Evolutionary conservation across 2,888 invertebrate genomes (phyloP).

Genomic region (Aporophyla nigra): DNA sequence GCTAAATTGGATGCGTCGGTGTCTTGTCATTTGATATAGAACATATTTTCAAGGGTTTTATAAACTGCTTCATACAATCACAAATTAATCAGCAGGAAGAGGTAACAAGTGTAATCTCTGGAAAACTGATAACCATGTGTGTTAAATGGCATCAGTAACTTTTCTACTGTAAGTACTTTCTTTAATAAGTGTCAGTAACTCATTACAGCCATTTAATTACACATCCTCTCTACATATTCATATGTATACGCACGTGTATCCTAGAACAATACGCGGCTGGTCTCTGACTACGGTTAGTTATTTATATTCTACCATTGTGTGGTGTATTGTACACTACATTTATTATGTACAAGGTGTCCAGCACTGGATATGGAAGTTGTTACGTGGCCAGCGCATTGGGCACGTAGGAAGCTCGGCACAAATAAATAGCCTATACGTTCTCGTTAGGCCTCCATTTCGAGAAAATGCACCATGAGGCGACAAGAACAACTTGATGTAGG

Average conservation of each 20-base stretch:
- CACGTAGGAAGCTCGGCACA: conserved; percentile 78
- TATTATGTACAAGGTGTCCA: conserved; percentile 76
- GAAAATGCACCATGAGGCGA: conserved; percentile 72
- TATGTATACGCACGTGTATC: conserved; percentile 3
- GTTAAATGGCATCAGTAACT: background rate
- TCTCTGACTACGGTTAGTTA: conserved; percentile 55
- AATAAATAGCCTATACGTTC: conserved; percentile 83
- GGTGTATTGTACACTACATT: conserved; percentile 71
- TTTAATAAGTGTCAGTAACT: conserved; percentile 13
- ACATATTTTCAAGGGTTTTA: conserved; percentile 20
- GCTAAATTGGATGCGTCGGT: conserved; percentile 51
- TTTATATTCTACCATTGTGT: conserved; percentile 71
- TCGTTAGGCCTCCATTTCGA: conserved; percentile 75
- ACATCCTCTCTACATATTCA: conserved; percentile 19
- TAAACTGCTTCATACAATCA: conserved; percentile 3
- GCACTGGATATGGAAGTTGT: conserved; percentile 76
- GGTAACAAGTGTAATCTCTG: background rate
- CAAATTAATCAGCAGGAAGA: background rate
- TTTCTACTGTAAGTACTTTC: background rate
- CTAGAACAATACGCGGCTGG: conserved; percentile 60
- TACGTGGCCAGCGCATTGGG: conserved; percentile 75
- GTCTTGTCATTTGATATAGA: conserved; percentile 18
- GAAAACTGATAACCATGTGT: background rate
- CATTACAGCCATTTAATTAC: conserved; percentile 20
- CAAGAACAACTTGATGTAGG: conserved; percentile 57